Evolutionary conservation across 2,888 invertebrate genomes (phyloP).

Genomic region (Colostygia pectinataria): DNA sequence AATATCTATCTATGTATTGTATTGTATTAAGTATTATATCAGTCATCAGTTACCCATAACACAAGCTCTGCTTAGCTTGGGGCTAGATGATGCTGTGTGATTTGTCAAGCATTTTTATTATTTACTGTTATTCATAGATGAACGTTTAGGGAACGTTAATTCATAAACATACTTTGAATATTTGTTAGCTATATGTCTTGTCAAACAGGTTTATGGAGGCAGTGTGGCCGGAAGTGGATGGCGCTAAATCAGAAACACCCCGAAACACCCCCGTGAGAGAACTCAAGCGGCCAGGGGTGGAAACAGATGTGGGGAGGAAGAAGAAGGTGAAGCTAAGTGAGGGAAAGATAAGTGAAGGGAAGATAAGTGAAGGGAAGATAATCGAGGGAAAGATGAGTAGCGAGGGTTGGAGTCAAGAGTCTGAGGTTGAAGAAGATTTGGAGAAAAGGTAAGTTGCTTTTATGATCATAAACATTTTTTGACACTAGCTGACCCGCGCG

Average conservation of each 20-base stretch:
- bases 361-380: conserved; percentile 52
- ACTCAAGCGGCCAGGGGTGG: conserved; percentile 42
- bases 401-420: conserved; percentile 76
- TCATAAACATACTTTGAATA: too few relatives aligned
- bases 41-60: too few relatives aligned
- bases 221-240: conserved; percentile 65
- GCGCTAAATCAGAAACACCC: conserved; percentile 47
- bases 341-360: conserved; percentile 58
- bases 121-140: too few relatives aligned
- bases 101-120: too few relatives aligned
- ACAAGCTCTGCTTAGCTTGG: too few relatives aligned
- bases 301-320: conserved; percentile 47
- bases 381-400: conserved; percentile 64
- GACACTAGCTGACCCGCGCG: too few relatives aligned
- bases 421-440: conserved; percentile 60
- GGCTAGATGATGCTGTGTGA: too few relatives aligned
- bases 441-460: conserved; percentile 50
- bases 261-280: conserved; percentile 43
- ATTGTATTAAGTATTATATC: too few relatives aligned
- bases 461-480: neutral
- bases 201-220: conserved; percentile 78
- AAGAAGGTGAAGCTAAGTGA: conserved; percentile 58
- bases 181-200: too few relatives aligned
- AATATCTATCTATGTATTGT: too few relatives aligned
- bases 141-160: too few relatives aligned